A percentile compares a stretch with the other conserved stretches of the same genome.
These are phyloP conservation scores for Chloroceryle amazona DNA, from an alignment of 2,797 vertebrate genomes.

Conservation along the genomic window DNA sequence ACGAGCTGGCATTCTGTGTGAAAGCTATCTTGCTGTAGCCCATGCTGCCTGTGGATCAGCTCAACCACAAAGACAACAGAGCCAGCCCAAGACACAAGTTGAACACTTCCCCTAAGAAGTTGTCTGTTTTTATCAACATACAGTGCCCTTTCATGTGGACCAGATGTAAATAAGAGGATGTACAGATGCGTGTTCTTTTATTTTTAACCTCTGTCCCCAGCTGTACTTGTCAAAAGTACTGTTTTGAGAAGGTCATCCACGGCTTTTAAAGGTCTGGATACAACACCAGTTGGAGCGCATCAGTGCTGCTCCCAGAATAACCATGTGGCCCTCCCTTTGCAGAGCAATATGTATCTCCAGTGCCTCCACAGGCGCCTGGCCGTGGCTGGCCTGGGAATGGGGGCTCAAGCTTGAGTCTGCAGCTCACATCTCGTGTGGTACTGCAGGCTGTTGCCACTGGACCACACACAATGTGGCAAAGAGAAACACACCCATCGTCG, in stretches of 20 bases:
- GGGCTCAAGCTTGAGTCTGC: background rate
- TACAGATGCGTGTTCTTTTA: conserved; percentile 33
- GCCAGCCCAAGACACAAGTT: conserved; percentile 63
- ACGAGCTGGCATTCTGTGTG: conserved; percentile 41
- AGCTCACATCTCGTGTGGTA: conserved; percentile 20
- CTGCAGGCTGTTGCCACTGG: conserved; percentile 40
- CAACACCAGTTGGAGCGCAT: background rate
- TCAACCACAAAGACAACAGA: conserved; percentile 70
- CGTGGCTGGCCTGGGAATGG: background rate
- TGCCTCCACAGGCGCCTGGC: accelerated
- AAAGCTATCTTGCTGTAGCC: background rate
- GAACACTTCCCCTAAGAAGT: conserved; percentile 68
- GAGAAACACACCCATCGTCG: conserved; percentile 2
- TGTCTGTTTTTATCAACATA: conserved; percentile 58
- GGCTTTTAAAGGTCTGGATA: background rate
- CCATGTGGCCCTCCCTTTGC: background rate
- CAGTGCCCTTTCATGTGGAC: conserved; percentile 58
- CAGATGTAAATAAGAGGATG: conserved; percentile 64
- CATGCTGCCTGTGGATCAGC: conserved; percentile 62
- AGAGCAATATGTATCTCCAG: background rate
- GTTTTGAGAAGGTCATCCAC: background rate
- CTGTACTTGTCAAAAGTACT: background rate
- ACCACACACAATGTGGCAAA: conserved; percentile 46
- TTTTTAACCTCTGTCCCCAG: conserved; percentile 25
- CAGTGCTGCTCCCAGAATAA: background rate